Base-by-base conservation (phyloP, 2,113 vertebrate species). In the Rhizomys pruinosus region DNA sequence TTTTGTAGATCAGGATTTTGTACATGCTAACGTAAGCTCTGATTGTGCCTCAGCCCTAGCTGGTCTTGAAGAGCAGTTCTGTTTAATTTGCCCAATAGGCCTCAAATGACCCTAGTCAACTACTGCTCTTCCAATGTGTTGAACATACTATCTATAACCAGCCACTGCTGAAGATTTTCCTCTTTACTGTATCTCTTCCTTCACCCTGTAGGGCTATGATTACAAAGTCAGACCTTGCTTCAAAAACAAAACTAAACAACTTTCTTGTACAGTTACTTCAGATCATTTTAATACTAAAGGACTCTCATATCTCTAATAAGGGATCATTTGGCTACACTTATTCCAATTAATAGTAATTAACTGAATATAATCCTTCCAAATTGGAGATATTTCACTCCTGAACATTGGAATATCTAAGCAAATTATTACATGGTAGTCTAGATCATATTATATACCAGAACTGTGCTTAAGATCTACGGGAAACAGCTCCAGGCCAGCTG, bases 101-200 rank as follows among this genome's bases (percentile, higher is more conserved):
- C 25, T 61, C 66, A 29, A 29, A 19, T 0, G 29, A 37, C 37
- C n/a, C 13, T 42, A 17, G 15, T 37, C 52, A 29, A 10, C 20
- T 0, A 15, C 15, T 4, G 27, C 19, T 22, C 47, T 13, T 19
- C 52, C 22, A 7, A 15, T 4, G 1, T 1, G 37, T 34, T 59
- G 7, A 59, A 27, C 59, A 27, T 1, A 7, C n/a, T 0, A 4
- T n/a, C 76, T 20, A 11, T 1, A 19, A 13, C 1, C 3, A 25
- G 76, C 32, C 52, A 11, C 2, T n/a, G 34, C 61, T 10, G 10
- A 52, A 2, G 34, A 22, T 7, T 15, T 63, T 11, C n/a, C 55
- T 10, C 72, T 84, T 20, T 4, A 23, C 13, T 17, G 23, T 44
- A 47, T 19, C 2, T 37, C 16, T 80, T 17, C 63, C 17, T 32